Conservation (phyloP, 2,888 invertebrate genomes). For the Trilocha varians region DNA sequence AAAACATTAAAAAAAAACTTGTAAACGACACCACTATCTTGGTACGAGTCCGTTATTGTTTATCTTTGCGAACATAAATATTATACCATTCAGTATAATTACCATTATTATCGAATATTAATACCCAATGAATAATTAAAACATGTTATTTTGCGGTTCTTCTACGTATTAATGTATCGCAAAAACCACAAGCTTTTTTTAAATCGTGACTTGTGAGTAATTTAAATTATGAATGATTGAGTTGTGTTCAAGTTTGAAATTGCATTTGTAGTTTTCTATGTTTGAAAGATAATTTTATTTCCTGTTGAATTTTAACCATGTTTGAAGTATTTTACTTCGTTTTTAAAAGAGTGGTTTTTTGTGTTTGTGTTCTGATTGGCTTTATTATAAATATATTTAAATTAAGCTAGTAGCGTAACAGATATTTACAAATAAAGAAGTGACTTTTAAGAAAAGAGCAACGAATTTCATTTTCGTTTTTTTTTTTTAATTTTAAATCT, state of each 20-base stretch:
- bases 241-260: not conserved
- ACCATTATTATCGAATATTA: not conserved
- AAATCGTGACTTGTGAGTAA: not conserved
- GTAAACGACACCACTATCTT: not conserved
- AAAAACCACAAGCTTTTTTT: not conserved
- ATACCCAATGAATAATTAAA: not conserved
- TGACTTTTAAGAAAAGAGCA: too few relatives aligned
- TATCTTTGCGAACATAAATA: not conserved
- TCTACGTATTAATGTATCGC: not conserved
- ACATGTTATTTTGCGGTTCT: not conserved
- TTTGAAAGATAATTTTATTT: too few relatives aligned
- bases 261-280: too few relatives aligned
- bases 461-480: too few relatives aligned
- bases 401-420: too few relatives aligned
- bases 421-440: too few relatives aligned
- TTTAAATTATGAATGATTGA: not conserved
- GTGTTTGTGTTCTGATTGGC: too few relatives aligned
- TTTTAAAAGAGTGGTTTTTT: too few relatives aligned
- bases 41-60: not conserved
- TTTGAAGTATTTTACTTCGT: too few relatives aligned
- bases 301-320: too few relatives aligned
- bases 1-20: too few relatives aligned
- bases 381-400: too few relatives aligned
- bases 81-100: not conserved
- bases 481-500: conserved; percentile 28